Base-by-base conservation (phyloP, 2,888 invertebrate species). In the Baccha elongata region DNA sequence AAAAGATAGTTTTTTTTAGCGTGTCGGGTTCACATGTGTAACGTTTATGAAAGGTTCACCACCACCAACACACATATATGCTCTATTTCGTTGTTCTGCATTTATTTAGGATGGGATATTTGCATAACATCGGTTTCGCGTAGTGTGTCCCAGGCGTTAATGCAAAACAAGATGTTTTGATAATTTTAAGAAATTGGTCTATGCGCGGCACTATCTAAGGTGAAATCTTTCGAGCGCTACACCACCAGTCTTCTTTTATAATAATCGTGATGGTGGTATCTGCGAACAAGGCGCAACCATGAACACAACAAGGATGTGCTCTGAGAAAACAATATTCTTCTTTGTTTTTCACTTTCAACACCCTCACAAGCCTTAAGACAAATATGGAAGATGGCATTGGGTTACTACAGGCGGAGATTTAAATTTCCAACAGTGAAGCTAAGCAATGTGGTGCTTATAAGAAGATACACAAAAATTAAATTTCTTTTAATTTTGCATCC, bases 171-270 rank as follows among this genome's bases (percentile, higher is more conserved):
- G 68, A 79, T 79, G 74, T 74, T 79, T 74, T 42, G 79, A 68
- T 79, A 79, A 79, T 79, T 74, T 79, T 74, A 11, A 74, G 62
- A 79, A 79, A 79, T 79, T 79, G 79, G 79, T 79, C 74, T 68
- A 62, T 21, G 60, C 23, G 23, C 23, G 23, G 26, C 15, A n/a
- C 67, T 68, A 75, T 75, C 53, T 62, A 62, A 79, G 79, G 79
- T 79, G 32, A 64, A 79, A 79, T 79, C 74, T 74, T 74, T 79
- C 74, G 79, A 79, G 62, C 74, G 67, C 67, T 68, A 68, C 73
- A 73, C 44, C 67, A 55, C 78, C 35, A 72, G 19, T 69, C 29
- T 52, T 44, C 6, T 15, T 48, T 21, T 65, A 67, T 75, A 68
- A 60, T 60, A 60, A 44, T 58, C 58, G 52, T 58, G 75, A 11